Base-by-base conservation (phyloP, 2,113 vertebrate genomes). In the Ursus arctos region DNA sequence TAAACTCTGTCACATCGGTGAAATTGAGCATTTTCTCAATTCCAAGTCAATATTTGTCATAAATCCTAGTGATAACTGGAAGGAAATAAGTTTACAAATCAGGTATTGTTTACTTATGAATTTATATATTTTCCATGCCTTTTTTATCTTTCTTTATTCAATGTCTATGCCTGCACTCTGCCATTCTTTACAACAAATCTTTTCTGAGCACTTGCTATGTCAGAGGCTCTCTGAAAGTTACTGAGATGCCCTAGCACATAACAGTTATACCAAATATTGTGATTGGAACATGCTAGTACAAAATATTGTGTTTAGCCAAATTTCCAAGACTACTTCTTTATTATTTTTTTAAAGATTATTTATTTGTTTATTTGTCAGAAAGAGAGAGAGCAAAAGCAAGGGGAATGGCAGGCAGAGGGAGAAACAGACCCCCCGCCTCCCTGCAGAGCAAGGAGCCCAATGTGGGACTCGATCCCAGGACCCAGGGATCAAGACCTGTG, bases 1-100 rank as follows among this genome's bases (percentile, higher is more conserved):
- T 43, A 71, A 98, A 98, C 12, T 98, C 97, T 1, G 76, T 95
- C 36, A 82, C 79, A 14, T 59, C 71, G 0, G 92, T 98, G 92
- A 94, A 94, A 80, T 96, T 98, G 8, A 96, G 80, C 94, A 94
- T 95, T 84, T 94, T 88, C 22, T 61, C 10, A 77, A 36, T 59
- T 67, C 36, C 26, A 33, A 63, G 19, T 22, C 74, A 92, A 15
- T 26, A 61, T 26, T 19, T 67, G 14, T n/a, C 57, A 51, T 8
- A 76, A 92, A 65, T 24, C 16, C 84, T 13, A 89, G 49, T 33
- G 11, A 19, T 13, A 61, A 33, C 1, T 53, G 76, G 55, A 92
- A 94, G 3, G 8, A 53, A 92, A 53, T 57, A n/a, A 82, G 15
- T 74, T 26, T 28, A 14, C 22, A 95, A 79, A 26, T 69, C 21